These are phyloP conservation scores for Dendroctonus valens DNA, from an alignment of 1,140 invertebrate species.

Conservation along the genomic window DNA sequence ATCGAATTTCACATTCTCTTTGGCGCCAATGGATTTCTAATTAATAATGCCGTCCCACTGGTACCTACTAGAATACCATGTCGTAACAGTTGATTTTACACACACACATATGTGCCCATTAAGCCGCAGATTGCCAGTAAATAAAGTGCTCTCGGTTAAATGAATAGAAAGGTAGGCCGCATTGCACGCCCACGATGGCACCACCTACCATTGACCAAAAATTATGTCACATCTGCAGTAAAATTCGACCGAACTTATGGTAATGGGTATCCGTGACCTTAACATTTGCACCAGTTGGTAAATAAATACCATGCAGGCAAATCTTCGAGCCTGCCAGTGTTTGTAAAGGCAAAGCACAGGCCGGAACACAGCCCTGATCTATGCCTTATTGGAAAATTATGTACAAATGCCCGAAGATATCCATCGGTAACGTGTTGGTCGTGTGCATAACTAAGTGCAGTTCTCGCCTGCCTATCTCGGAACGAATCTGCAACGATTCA, in stretches of 20 bases:
- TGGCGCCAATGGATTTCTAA: conserved; percentile 1
- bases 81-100: not conserved
- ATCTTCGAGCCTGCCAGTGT: not conserved
- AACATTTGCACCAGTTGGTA: not conserved
- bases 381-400: conserved; percentile 16
- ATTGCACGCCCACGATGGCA: conserved; percentile 4
- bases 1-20: not conserved
- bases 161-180: conserved; percentile 6
- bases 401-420: conserved; percentile 10
- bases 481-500: conserved; percentile 1
- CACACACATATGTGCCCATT: not conserved
- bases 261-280: conserved; percentile 6
- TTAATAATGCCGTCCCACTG: not conserved
- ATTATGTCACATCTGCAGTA: conserved; percentile 12
- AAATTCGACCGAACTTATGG: conserved; percentile 1
- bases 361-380: conserved; percentile 9
- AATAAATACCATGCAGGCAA: not conserved
- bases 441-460: conserved; percentile 15
- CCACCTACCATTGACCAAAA: conserved; percentile 12
- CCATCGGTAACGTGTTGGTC: conserved; percentile 1
- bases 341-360: conserved; percentile 6
- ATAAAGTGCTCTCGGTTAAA: conserved; percentile 5
- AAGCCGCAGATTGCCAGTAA: conserved; percentile 5
- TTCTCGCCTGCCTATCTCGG: conserved; percentile 15
- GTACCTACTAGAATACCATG: not conserved